A percentile compares a stretch with the other conserved stretches of the same genome.
phyloP scores from a whole-genome alignment of 2,797 vertebrate species.

The Pseudotriccus pelzelni region DNA sequence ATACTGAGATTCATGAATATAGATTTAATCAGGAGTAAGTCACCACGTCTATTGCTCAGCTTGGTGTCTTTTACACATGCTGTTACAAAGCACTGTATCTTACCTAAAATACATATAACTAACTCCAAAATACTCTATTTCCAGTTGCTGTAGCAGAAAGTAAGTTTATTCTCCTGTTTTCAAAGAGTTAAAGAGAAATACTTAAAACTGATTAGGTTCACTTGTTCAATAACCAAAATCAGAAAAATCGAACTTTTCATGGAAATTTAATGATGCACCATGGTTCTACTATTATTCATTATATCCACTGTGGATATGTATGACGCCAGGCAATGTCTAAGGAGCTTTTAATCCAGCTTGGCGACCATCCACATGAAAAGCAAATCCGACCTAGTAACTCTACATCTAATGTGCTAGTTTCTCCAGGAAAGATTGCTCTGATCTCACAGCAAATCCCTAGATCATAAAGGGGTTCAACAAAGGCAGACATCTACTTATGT shows the following conservation, averaged over 20 bases:
- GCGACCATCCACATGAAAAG: neutral
- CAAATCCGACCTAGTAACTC: neutral
- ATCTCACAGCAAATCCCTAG: neutral
- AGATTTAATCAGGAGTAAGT: neutral
- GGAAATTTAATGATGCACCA: neutral
- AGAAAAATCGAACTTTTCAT: neutral
- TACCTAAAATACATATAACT: neutral
- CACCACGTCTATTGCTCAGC: neutral
- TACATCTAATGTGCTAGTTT: neutral
- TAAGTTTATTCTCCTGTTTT: neutral
- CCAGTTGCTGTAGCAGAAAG: neutral
- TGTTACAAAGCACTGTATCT: neutral
- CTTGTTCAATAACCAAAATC: neutral
- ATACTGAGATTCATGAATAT: fast-evolving
- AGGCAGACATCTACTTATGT: neutral
- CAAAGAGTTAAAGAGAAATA: neutral
- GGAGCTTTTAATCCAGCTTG: neutral
- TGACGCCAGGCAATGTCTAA: neutral
- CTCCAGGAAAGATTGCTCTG: neutral
- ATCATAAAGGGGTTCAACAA: neutral
- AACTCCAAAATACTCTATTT: neutral
- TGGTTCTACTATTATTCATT: neutral
- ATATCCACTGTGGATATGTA: neutral
- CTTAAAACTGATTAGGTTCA: neutral
- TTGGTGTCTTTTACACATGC: neutral